phyloP scores from a whole-genome alignment of 2,113 vertebrate genomes.

The Cinclus cinclus region DNA sequence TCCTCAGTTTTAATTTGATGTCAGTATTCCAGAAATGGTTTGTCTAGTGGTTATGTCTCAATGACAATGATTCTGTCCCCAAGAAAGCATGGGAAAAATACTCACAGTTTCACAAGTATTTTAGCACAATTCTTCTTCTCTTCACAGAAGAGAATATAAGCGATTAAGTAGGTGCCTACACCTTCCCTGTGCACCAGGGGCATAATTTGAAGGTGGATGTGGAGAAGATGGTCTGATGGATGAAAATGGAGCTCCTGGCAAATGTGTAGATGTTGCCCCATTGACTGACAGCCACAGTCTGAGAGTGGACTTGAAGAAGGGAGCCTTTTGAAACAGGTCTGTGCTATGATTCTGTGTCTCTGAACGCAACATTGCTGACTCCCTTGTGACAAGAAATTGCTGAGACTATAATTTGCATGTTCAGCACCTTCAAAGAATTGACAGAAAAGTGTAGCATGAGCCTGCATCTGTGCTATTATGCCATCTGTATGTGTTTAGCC shows the following conservation, averaged over 20 bases:
- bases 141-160: background rate
- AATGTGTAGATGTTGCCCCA: background rate
- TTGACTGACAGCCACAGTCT: background rate
- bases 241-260: background rate
- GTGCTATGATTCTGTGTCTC: background rate
- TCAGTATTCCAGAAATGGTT: background rate
- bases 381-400: background rate
- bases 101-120: rapidly evolving
- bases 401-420: background rate
- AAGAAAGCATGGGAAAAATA: background rate
- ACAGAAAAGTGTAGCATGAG: background rate
- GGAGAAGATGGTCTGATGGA: background rate
- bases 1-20: background rate
- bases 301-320: background rate
- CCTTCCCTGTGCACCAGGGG: background rate
- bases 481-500: slow-evolving; percentile 16
- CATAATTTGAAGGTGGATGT: background rate
- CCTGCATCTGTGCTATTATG: background rate
- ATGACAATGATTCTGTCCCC: background rate
- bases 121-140: background rate
- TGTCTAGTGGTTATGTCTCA: background rate
- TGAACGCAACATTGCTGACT: rapidly evolving
- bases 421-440: background rate
- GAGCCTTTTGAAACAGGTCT: background rate
- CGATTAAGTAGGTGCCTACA: background rate